Evolutionary conservation across 2,113 vertebrate species (phyloP).

Genomic region (Oryzias javanicus): DNA sequence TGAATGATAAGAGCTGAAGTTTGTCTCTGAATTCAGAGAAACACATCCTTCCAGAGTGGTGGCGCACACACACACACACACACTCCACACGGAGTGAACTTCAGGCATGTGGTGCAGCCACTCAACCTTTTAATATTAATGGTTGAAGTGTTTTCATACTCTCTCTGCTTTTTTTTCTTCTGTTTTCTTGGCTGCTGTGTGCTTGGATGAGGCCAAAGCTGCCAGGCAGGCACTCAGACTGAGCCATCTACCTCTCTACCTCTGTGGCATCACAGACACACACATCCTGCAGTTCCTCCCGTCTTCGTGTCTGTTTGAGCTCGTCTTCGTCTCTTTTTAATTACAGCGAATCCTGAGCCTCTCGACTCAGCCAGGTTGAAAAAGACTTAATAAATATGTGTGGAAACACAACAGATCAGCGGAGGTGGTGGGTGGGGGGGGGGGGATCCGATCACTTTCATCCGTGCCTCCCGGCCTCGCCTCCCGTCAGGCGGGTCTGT

Average conservation of each 20-base stretch:
- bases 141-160: slow-evolving; percentile 59
- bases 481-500: slow-evolving; percentile 43
- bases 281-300: slow-evolving; percentile 33
- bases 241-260: slow-evolving; percentile 64
- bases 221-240: slow-evolving; percentile 65
- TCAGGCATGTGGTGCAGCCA: slow-evolving; percentile 58
- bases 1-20: slow-evolving; percentile 3
- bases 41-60: slow-evolving; percentile 8
- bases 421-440: too few relatives aligned
- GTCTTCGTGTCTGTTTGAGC: slow-evolving; percentile 39
- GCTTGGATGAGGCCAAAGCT: slow-evolving; percentile 63
- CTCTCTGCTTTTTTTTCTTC: slow-evolving; percentile 64
- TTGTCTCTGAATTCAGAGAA: slow-evolving; percentile 11
- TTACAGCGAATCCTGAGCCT: slow-evolving; percentile 51
- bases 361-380: slow-evolving; percentile 29
- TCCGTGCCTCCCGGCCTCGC: slow-evolving; percentile 27
- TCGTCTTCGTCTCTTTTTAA: slow-evolving; percentile 57
- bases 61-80: slow-evolving; percentile 45
- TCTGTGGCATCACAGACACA: slow-evolving; percentile 55
- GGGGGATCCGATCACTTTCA: slow-evolving; percentile 27
- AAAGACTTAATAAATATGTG: slow-evolving; percentile 3
- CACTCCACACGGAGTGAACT: slow-evolving; percentile 57
- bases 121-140: slow-evolving; percentile 78
- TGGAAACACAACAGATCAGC: neutral
- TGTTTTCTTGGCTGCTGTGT: slow-evolving; percentile 67